These are phyloP conservation scores for Drosophila pseudoananassae DNA, from an alignment of 1,140 invertebrate species.

Conservation along the genomic window DNA sequence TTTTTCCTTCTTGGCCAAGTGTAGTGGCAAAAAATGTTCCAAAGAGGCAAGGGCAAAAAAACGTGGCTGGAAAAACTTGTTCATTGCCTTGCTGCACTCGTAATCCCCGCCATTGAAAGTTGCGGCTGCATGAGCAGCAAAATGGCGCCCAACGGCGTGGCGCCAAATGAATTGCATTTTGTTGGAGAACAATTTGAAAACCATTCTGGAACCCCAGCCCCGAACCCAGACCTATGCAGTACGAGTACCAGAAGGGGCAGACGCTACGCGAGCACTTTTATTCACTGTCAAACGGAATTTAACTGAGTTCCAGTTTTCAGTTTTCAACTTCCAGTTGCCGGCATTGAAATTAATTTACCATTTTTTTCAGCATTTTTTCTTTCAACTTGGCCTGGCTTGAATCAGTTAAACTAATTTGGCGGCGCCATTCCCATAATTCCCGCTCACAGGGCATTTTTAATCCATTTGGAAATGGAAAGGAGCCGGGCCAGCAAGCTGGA, in stretches of 20 bases:
- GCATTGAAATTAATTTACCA: slow-evolving; percentile 72
- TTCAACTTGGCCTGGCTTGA: slow-evolving; percentile 1
- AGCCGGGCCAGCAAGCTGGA: not conserved
- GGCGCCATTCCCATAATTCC: slow-evolving; percentile 30
- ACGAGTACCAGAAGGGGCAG: slow-evolving; percentile 14
- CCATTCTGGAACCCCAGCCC: not conserved
- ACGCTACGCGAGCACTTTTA: slow-evolving; percentile 75
- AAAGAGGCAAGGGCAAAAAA: slow-evolving; percentile 4
- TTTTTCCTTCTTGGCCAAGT: slow-evolving; percentile 17
- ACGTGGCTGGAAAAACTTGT: slow-evolving; percentile 59
- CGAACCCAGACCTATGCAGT: not conserved
- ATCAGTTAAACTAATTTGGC: slow-evolving; percentile 70
- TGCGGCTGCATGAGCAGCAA: slow-evolving; percentile 45
- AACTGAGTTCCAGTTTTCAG: slow-evolving; percentile 42
- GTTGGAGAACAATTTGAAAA: slow-evolving; percentile 15
- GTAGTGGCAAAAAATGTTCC: slow-evolving; percentile 16
- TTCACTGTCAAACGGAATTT: slow-evolving; percentile 78
- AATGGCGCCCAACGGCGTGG: slow-evolving; percentile 48
- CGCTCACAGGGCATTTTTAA: slow-evolving; percentile 59
- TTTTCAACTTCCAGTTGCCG: slow-evolving; percentile 5
- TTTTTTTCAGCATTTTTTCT: slow-evolving; percentile 5
- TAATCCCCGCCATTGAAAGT: slow-evolving; percentile 17
- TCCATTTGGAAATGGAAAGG: slow-evolving; percentile 20
- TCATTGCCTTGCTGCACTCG: slow-evolving; percentile 56
- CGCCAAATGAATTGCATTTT: slow-evolving; percentile 80